These are phyloP conservation scores for Heliconius hewitsoni DNA, from an alignment of 1,140 invertebrate genomes.

Conservation along the genomic window DNA sequence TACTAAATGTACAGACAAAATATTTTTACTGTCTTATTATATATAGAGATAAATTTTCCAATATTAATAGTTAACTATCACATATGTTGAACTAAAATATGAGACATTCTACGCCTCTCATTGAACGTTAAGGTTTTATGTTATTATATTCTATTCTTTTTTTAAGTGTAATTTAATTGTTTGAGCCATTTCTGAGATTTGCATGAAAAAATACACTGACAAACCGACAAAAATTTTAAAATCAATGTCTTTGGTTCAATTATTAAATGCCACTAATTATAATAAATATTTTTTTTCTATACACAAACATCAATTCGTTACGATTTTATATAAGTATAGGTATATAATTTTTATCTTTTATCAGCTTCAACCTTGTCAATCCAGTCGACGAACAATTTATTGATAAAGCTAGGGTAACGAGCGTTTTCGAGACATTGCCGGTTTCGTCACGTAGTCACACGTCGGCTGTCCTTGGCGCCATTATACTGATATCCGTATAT, in stretches of 20 bases:
- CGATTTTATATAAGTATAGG: no score
- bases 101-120: not conserved
- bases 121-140: not conserved
- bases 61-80: slow-evolving; percentile 29
- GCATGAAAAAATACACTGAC: no score
- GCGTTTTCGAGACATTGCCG: slow-evolving; percentile 52
- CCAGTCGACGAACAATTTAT: slow-evolving; percentile 31
- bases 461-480: slow-evolving; percentile 49
- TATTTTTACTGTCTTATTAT: no score
- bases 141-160: no score
- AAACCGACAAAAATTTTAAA: no score
- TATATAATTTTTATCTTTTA: slow-evolving; percentile 10
- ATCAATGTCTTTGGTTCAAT: no score
- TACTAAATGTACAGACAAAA: no score
- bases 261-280: no score
- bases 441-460: slow-evolving; percentile 55
- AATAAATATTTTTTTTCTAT: no score
- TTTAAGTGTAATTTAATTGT: no score
- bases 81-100: not conserved
- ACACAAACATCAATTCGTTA: no score
- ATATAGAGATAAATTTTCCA: slow-evolving; percentile 16
- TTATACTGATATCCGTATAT: slow-evolving; percentile 59
- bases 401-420: slow-evolving; percentile 38
- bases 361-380: slow-evolving; percentile 18
- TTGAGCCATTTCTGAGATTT: no score